phyloP scores from a whole-genome alignment of 35 echinoderm and acorn worm genomes.

The Ophiothrix spiculata region DNA sequence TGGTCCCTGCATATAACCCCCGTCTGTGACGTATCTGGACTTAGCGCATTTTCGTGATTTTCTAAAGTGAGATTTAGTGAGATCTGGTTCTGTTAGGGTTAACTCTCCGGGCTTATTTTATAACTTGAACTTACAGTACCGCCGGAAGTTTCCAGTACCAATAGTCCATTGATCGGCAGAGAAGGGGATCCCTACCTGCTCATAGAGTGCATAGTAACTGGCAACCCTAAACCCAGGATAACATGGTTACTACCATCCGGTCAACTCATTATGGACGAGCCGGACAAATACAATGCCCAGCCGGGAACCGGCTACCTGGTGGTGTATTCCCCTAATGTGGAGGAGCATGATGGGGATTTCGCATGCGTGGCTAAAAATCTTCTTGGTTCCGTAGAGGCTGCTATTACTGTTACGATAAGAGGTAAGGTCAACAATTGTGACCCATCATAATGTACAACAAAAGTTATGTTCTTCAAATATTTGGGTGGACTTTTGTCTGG shows the following conservation, averaged over 20 bases:
- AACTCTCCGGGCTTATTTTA: not conserved
- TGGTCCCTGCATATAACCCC: no score
- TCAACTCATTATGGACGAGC: not conserved
- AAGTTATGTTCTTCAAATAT: no score
- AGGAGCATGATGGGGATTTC: conserved; percentile 73
- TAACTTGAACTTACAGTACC: conserved; percentile 40
- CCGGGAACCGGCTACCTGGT: conserved; percentile 38
- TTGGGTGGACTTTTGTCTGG: no score
- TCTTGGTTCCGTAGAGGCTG: conserved; percentile 33
- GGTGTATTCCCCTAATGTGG: conserved; percentile 49
- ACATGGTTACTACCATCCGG: conserved; percentile 69
- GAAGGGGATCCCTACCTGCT: conserved; percentile 13
- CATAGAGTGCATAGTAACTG: conserved; percentile 40
- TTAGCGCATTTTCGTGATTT: no score
- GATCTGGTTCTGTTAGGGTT: not conserved
- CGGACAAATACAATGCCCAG: conserved; percentile 23
- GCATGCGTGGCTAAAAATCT: conserved; percentile 58
- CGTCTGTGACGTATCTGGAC: no score
- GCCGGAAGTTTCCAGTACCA: conserved; percentile 30
- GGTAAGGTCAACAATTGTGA: no score
- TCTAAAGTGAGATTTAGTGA: no score
- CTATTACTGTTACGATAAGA: conserved; percentile 56
- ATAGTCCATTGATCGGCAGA: conserved; percentile 19
- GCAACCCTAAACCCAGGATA: conserved; percentile 46
- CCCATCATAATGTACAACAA: no score